These are phyloP conservation scores for Sebastes minor DNA, from an alignment of 2,797 vertebrate genomes.

Conservation along the genomic window DNA sequence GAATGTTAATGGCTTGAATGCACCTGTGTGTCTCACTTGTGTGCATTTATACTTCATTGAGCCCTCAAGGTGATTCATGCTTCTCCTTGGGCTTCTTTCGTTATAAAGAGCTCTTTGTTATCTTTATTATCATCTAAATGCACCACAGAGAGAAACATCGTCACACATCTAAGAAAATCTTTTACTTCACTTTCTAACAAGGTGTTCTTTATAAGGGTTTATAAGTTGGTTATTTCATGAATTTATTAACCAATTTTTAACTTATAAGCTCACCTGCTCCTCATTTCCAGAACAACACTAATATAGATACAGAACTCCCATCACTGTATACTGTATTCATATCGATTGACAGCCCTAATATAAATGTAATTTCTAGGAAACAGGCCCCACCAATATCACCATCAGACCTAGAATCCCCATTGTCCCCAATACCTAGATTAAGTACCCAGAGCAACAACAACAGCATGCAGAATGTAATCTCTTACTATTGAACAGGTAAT, in stretches of 20 bases:
- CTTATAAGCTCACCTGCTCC: neutral
- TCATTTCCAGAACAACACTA: neutral
- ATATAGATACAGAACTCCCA: neutral
- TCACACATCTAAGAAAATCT: neutral
- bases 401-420: neutral
- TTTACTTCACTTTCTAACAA: neutral
- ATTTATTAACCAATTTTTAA: neutral
- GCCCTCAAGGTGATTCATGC: constrained; percentile 40
- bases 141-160: neutral
- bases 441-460: neutral
- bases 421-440: neutral
- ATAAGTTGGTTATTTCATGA: neutral
- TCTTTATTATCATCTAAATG: neutral
- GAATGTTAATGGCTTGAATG: neutral
- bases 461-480: neutral
- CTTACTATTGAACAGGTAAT: neutral
- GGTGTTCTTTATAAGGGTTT: no score
- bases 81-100: constrained; percentile 24
- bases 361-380: neutral
- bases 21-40: constrained; percentile 1
- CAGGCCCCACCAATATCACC: neutral
- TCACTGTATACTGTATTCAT: neutral
- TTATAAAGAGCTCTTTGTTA: constrained; percentile 18
- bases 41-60: constrained; percentile 19
- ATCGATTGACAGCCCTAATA: no score